Evolutionary conservation across 2,888 invertebrate genomes (phyloP), one percentile per base, ranked within the genome.

Genomic region (Andrena flavipes): DNA sequence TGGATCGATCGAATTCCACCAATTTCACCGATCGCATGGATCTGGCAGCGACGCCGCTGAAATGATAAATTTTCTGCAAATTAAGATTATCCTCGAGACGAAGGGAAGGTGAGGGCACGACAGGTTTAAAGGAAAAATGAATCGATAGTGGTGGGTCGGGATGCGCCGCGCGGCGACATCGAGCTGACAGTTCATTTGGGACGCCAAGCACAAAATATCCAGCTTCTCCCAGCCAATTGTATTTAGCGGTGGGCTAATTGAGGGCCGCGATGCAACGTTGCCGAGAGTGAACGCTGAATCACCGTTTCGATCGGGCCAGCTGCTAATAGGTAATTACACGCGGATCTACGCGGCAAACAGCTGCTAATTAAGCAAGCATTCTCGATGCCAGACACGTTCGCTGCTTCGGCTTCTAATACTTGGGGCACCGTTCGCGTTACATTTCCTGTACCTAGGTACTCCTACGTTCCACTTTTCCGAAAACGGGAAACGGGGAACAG

Each of bases 161-260:
- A 49, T 54, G 35, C 54, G 42, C 33, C 64, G 54, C 42, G 42
- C 42, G 42, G 1, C 42, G 13, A 42, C 26, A 65, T 74, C 60
- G 26, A 23, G 16, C 63, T 64, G 80, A 73, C 80, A 76, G 72
- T 68, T 80, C 82, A 62, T 82, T 82, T 82, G 64, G 56, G 33
- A 23, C 35, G 54, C 42, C 42, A 16, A 42, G 13, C 42, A 13
- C 13, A 42, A 42, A 42, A 42, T 42, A 42, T 1, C 60, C 16
- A 76, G 62, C 42, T 76, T 71, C 2, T 23, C 20, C 35, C 16
- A 49, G 54, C n/a, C 54, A 48, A 65, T 68, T 35, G 76, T 65
- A 74, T 73, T 84, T 83, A 76, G 60, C 79, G 72, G 60, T 72
- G 68, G 70, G 33, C 80, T 84, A 84, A 84, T 84, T 83, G 83